These are phyloP conservation scores for Sphaerophoria rueppellii DNA, from an alignment of 2,888 invertebrate species.

Conservation along the genomic window DNA sequence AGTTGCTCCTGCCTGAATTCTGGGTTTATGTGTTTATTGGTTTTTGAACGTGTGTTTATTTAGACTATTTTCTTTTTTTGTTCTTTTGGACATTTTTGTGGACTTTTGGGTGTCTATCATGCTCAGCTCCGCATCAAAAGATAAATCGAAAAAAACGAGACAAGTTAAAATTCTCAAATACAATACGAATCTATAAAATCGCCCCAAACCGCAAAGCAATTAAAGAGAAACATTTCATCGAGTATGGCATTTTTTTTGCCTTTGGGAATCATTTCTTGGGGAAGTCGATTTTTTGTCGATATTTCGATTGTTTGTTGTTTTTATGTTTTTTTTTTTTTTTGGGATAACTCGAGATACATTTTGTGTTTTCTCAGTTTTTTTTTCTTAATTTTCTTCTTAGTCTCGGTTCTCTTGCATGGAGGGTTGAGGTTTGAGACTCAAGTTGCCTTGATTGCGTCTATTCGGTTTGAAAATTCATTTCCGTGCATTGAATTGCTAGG, in stretches of 20 bases:
- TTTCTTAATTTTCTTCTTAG: neutral
- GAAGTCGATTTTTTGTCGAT: neutral
- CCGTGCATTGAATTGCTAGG: conserved; percentile 16
- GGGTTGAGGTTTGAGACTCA: neutral
- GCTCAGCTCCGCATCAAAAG: neutral
- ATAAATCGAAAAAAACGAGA: neutral
- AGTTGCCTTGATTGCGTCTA: conserved; percentile 6
- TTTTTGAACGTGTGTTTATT: conserved; percentile 61
- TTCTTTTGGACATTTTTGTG: conserved; percentile 15
- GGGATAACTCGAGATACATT: neutral
- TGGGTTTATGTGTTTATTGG: conserved; percentile 48
- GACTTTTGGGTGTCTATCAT: conserved; percentile 8
- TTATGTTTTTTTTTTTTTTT: neutral
- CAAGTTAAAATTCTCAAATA: too few species aligned
- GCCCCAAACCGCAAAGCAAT: conserved; percentile 6
- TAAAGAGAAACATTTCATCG: conserved; percentile 19
- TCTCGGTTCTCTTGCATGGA: neutral
- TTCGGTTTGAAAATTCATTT: conserved; percentile 28
- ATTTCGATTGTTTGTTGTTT: neutral
- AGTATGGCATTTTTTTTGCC: neutral
- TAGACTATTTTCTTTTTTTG: conserved; percentile 35
- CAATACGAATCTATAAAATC: neutral
- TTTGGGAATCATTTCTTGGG: neutral
- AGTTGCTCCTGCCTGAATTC: neutral
- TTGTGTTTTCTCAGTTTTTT: neutral